A percentile compares a stretch with the other conserved stretches of the same genome.
Conservation (phyloP, 1,140 invertebrate genomes). For the Cheumatopsyche charites region DNA sequence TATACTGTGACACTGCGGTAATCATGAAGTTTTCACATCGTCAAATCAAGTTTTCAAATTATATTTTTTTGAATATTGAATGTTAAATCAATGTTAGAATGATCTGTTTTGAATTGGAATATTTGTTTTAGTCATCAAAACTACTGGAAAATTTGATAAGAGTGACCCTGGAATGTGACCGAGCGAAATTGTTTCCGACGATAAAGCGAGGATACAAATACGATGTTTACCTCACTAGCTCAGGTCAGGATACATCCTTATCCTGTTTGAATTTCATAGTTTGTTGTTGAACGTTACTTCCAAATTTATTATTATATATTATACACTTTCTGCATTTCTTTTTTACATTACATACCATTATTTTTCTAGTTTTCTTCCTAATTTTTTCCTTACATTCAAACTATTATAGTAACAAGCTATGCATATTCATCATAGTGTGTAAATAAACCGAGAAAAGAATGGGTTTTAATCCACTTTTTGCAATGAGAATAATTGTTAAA, state of each 20-base stretch:
- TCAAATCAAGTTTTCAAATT: no score
- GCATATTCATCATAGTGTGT: conserved; percentile 27
- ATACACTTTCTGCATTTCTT: conserved; percentile 5
- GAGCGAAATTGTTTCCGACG: conserved; percentile 81
- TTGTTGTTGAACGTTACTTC: conserved; percentile 13
- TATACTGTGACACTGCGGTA: no score
- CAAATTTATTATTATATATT: no score
- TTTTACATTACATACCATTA: conserved; percentile 10
- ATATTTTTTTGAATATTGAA: no score
- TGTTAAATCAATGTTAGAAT: conserved; percentile 16
- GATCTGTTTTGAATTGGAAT: conserved; percentile 27
- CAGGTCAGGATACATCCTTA: conserved; percentile 67
- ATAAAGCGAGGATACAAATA: conserved; percentile 81
- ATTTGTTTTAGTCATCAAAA: conserved; percentile 64
- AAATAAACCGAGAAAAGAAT: conserved; percentile 18
- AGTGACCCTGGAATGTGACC: conserved; percentile 72
- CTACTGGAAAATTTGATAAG: conserved; percentile 76
- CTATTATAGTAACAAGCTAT: conserved; percentile 29
- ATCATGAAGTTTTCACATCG: no score
- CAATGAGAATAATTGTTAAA: background rate
- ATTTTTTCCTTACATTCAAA: conserved; percentile 7
- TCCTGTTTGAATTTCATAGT: conserved; percentile 31
- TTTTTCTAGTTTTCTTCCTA: conserved; percentile 11
- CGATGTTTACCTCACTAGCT: conserved; percentile 85
- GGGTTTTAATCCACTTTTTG: conserved; percentile 33